Base-by-base conservation (phyloP, 2,888 invertebrate genomes). In the Aleiodes leptofemur region DNA sequence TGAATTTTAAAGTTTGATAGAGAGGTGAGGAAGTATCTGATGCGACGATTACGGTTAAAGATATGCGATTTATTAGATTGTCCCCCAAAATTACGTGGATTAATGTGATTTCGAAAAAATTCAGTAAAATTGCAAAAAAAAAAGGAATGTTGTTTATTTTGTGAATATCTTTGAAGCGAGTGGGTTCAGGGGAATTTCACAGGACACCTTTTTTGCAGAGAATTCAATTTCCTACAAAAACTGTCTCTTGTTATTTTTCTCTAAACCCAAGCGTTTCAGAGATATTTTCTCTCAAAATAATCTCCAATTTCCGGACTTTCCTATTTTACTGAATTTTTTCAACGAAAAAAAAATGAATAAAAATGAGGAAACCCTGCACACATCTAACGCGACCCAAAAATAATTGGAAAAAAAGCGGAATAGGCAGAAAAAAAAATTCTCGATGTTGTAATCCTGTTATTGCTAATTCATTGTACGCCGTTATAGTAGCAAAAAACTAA, bases 371-470 rank as follows among this genome's bases (percentile, higher is more conserved):
- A 72, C 38, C 61, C 66, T 71, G 43, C 43, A 43, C 43, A 43
- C 43, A 38, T 72, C 23, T 59, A 70, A 73, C 72, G 43, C 23
- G 66, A 75, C 74, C 57, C 77, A 75, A 73, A 66, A 73, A 77
- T 51, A 77, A 76, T 74, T 79, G 81, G 80, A 78, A 75, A 74
- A 31, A 68, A 23, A 23, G 23, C 29, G 23, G n/a, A 51, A 68
- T 14, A 50, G 34, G 11, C 79, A 79, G 78, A 64, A 69, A 76
- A 80, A 85, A 86, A 86, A 83, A 86, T 85, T 88, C 87, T 88
- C 82, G 86, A 87, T 88, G 88, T 88, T 87, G 86, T 87, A 87
- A 87, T 83, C 85, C 84, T 86, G 86, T 88, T 87, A 87, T 73
- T 82, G 83, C 86, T 87, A 85, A 87, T 82, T 82, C 84, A 85